Conservation (phyloP, 2,113 vertebrate species). For the Sapayoa aenigma region DNA sequence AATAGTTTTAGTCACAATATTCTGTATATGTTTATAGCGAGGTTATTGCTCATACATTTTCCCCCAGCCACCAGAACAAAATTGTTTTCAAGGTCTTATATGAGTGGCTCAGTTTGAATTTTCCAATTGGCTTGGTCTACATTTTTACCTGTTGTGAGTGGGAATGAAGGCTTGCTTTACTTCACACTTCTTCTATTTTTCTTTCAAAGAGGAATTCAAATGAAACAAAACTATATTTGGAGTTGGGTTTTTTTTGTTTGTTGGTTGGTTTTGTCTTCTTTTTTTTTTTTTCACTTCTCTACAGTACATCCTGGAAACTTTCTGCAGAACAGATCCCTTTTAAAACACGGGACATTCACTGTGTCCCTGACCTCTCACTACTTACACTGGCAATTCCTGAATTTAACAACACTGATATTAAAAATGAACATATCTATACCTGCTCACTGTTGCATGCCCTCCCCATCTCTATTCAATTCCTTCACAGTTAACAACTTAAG, state of each 20-base stretch:
- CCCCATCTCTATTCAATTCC: background rate
- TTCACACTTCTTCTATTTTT: background rate
- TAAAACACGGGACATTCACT: background rate
- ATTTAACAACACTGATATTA: background rate
- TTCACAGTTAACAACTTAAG: background rate
- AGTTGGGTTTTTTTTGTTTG: too few relatives aligned
- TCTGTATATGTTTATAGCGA: background rate
- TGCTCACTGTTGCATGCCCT: background rate
- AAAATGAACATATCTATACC: background rate
- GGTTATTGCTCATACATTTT: background rate
- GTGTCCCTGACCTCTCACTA: background rate
- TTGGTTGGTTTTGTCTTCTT: background rate
- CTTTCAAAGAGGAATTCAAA: background rate
- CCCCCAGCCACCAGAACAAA: background rate
- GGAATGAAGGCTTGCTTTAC: background rate
- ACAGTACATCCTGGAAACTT: background rate
- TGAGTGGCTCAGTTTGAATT: background rate
- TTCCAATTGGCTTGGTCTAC: background rate
- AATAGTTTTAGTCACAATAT: background rate
- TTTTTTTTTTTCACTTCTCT: background rate
- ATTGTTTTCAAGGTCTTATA: background rate
- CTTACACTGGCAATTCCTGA: background rate
- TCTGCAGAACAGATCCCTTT: background rate
- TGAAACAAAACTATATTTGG: background rate
- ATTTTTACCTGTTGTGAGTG: constrained; percentile 2